Evolutionary conservation across 1,140 invertebrate genomes (phyloP).

Genomic region (Drosophila serrata): DNA sequence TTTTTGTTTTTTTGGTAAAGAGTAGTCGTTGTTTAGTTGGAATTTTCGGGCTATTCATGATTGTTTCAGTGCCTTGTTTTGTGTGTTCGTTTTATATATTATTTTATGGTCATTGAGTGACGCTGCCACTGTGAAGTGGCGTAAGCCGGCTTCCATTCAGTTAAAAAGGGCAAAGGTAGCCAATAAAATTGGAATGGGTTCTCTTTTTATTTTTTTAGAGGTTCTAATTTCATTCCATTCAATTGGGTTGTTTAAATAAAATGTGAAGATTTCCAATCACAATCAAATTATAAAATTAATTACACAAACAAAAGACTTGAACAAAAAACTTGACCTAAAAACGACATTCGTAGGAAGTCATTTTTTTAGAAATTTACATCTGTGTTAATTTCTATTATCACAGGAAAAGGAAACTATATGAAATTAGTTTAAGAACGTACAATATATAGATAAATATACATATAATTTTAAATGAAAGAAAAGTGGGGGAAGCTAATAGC

Average conservation of each 20-base stretch:
- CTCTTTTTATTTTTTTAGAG: not conserved
- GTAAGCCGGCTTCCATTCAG: constrained; percentile 31
- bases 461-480: too few species aligned
- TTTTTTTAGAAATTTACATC: not conserved
- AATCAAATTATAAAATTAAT: constrained; percentile 11
- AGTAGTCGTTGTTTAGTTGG: constrained; percentile 71
- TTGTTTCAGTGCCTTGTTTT: constrained; percentile 40
- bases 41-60: constrained; percentile 62
- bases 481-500: too few species aligned
- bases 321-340: constrained; percentile 44
- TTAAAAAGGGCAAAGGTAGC: constrained; percentile 24
- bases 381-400: not conserved
- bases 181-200: constrained; percentile 29
- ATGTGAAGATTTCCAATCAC: constrained; percentile 6
- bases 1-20: constrained; percentile 13
- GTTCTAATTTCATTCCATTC: constrained; percentile 21
- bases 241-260: constrained; percentile 12
- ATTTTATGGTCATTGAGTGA: constrained; percentile 53
- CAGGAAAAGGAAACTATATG: not conserved
- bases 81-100: constrained; percentile 34
- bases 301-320: constrained; percentile 48
- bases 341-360: not conserved
- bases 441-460: too few species aligned
- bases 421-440: not conserved
- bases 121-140: constrained; percentile 38